These are phyloP conservation scores for Camptogramma bilineatum DNA, from an alignment of 2,888 invertebrate genomes.

Conservation along the genomic window DNA sequence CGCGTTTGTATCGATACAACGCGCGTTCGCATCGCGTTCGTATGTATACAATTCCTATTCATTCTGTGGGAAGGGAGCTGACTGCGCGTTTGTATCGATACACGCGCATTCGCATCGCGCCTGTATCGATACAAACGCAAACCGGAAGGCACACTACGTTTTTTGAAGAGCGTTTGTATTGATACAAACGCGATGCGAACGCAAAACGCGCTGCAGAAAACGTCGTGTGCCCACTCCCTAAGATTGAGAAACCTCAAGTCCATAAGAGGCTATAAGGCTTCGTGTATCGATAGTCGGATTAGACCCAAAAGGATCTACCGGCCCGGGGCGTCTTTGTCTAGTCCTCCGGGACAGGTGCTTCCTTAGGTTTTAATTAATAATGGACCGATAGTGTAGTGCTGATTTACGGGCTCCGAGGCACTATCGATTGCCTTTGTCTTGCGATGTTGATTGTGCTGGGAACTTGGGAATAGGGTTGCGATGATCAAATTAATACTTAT, in stretches of 20 bases:
- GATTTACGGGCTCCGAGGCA: conserved; percentile 55
- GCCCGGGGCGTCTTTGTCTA: conserved; percentile 72
- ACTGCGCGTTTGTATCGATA: no score
- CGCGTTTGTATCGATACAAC: no score
- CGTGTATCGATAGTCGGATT: conserved; percentile 80
- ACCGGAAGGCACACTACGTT: no score
- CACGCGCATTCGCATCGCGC: no score
- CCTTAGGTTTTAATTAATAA: conserved; percentile 83
- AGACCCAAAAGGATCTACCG: conserved; percentile 69
- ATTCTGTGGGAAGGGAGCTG: no score
- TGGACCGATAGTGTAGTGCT: conserved; percentile 73
- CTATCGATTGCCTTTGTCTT: conserved; percentile 44
- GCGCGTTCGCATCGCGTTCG: no score
- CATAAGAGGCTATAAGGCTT: conserved; percentile 47
- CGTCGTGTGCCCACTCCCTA: neutral
- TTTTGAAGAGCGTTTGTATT: no score
- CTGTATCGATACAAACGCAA: no score
- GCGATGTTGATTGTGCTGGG: conserved; percentile 39
- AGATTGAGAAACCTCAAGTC: conserved; percentile 8
- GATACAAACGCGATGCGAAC: no score
- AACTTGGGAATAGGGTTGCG: conserved; percentile 28
- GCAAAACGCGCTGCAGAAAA: no score
- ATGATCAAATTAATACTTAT: conserved; percentile 23
- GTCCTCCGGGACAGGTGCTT: conserved; percentile 78
- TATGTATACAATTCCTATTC: no score